Conservation (phyloP, 2,888 invertebrate genomes). For the Scaptomyza flava region DNA sequence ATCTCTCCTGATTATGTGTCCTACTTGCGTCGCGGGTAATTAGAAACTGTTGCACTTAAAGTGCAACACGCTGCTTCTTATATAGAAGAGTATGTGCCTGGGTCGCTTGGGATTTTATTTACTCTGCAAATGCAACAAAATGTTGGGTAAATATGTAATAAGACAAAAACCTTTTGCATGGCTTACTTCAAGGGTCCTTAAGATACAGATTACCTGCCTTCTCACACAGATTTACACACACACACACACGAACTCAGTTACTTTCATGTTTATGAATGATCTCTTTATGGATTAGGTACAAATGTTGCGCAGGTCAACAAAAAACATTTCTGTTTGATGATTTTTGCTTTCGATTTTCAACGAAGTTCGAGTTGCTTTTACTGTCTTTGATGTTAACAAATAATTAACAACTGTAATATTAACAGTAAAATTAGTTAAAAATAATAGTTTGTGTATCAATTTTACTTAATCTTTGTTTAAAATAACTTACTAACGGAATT, state of each 20-base stretch:
- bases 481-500: too few species aligned
- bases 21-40: slow-evolving; percentile 44
- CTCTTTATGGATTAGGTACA: slow-evolving; percentile 26
- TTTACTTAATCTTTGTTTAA: too few species aligned
- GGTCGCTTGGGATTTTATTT: not conserved
- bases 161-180: slow-evolving; percentile 45
- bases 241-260: slow-evolving; percentile 1
- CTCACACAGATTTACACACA: not conserved
- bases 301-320: slow-evolving; percentile 29
- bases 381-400: too few species aligned
- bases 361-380: not conserved
- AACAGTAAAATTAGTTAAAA: too few species aligned
- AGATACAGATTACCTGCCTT: slow-evolving; percentile 32
- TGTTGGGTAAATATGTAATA: slow-evolving; percentile 31
- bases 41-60: slow-evolving; percentile 68
- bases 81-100: slow-evolving; percentile 37
- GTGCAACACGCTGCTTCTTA: slow-evolving; percentile 49
- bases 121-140: slow-evolving; percentile 11
- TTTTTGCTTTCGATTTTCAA: slow-evolving; percentile 3
- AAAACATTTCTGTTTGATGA: slow-evolving; percentile 8
- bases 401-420: too few species aligned
- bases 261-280: slow-evolving; percentile 37
- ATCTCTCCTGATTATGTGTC: slow-evolving; percentile 29
- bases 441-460: too few species aligned
- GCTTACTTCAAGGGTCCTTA: slow-evolving; percentile 22